Percentiles rank a stretch among this genome's conserved stretches.
Conservation (phyloP, 2,797 vertebrate species). For the Onychomys arenicola region DNA sequence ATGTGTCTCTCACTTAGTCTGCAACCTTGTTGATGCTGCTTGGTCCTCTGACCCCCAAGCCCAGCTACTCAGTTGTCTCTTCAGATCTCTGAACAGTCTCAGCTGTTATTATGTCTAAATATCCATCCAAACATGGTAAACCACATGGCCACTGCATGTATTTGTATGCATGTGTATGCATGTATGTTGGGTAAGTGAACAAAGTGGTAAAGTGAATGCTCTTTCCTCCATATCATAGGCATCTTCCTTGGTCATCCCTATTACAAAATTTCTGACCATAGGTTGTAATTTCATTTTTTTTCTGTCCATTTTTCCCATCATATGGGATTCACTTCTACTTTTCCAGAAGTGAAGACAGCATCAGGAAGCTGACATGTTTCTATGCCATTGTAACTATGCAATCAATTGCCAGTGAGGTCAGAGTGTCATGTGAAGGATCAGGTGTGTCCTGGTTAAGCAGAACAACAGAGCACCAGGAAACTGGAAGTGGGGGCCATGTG, state of each 20-base stretch:
- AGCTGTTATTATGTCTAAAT: neutral
- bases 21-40: neutral
- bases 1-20: neutral
- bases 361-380: neutral
- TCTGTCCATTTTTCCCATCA: neutral
- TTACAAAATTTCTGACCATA: neutral
- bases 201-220: neutral
- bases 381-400: neutral
- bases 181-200: neutral
- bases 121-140: neutral
- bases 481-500: accelerated
- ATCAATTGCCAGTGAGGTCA: neutral
- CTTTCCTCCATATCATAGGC: neutral
- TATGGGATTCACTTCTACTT: conserved; percentile 43
- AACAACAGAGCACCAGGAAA: neutral
- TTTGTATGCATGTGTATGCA: neutral
- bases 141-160: neutral
- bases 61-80: neutral
- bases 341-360: neutral
- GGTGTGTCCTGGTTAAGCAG: neutral
- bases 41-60: neutral
- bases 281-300: conserved; percentile 13
- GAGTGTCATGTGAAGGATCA: neutral
- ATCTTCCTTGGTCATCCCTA: neutral
- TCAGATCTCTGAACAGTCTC: neutral